These are phyloP conservation scores for Scalopus aquaticus DNA, from an alignment of 2,113 vertebrate species.

Conservation along the genomic window DNA sequence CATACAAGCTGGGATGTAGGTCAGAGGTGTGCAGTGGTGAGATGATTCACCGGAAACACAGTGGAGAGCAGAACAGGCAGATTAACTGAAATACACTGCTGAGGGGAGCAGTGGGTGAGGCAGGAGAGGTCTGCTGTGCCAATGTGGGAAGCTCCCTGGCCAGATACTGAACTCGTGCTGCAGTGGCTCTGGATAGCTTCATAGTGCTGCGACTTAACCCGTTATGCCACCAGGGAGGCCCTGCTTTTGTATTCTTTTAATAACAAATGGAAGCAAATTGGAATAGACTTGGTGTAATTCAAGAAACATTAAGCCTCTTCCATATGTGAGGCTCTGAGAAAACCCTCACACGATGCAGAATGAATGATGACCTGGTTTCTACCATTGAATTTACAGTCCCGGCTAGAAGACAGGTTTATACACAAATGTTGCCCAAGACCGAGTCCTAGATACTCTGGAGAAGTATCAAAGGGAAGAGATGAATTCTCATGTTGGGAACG, in stretches of 20 bases:
- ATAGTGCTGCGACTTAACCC: too few relatives aligned
- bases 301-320: not conserved
- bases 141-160: too few relatives aligned
- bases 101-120: too few relatives aligned
- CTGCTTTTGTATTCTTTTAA: not conserved
- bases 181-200: too few relatives aligned
- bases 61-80: too few relatives aligned
- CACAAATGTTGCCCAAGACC: not conserved
- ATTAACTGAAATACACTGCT: too few relatives aligned
- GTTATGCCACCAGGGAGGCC: too few relatives aligned
- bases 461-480: not conserved
- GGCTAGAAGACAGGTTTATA: not conserved
- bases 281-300: not conserved
- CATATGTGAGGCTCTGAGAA: not conserved
- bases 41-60: too few relatives aligned
- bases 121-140: too few relatives aligned
- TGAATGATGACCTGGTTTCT: not conserved
- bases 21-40: too few relatives aligned
- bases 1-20: too few relatives aligned
- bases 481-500: not conserved
- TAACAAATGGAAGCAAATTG: conserved; percentile 9
- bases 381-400: not conserved
- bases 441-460: not conserved
- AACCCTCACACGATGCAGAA: not conserved
- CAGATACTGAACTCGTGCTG: too few relatives aligned